Conservation (phyloP, 2,888 invertebrate species). For the Cataglyphis cursor region DNA sequence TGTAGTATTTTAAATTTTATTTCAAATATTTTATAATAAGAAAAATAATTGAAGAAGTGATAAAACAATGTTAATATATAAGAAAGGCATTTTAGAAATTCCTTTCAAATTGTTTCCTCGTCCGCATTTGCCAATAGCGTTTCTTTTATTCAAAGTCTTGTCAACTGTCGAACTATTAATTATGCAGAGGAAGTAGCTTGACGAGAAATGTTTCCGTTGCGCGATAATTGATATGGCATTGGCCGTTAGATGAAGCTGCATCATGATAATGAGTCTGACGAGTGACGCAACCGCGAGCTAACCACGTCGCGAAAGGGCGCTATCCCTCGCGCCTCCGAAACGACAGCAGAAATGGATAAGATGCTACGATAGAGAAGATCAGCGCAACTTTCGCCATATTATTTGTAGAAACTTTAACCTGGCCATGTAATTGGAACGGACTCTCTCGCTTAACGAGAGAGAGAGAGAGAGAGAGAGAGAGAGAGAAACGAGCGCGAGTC, state of each 20-base stretch:
- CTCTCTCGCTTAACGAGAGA: background rate
- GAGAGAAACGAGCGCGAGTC: background rate
- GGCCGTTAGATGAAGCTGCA: conserved; percentile 30
- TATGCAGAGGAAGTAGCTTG: conserved; percentile 55
- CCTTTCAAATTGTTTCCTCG: background rate
- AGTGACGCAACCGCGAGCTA: background rate
- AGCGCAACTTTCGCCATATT: conserved; percentile 35
- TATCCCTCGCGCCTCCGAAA: background rate
- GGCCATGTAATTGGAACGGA: conserved; percentile 43
- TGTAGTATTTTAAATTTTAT: background rate
- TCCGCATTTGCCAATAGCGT: background rate
- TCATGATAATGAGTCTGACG: conserved; percentile 16
- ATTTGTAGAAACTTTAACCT: conserved; percentile 41
- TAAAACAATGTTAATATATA: background rate
- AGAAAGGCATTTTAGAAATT: background rate
- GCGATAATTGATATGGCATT: conserved; percentile 69
- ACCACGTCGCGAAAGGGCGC: background rate
- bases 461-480: background rate
- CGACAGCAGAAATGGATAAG: background rate
- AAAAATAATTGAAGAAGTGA: background rate
- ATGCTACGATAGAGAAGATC: conserved; percentile 14
- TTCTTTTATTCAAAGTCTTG: background rate
- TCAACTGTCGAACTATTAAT: conserved; percentile 62
- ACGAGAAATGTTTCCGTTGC: conserved; percentile 46
- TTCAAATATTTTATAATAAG: background rate